Percentiles rank a stretch among this genome's conserved stretches.
Evolutionary conservation across 2,797 vertebrate species (phyloP).

Genomic region (Bovichtus diacanthus): DNA sequence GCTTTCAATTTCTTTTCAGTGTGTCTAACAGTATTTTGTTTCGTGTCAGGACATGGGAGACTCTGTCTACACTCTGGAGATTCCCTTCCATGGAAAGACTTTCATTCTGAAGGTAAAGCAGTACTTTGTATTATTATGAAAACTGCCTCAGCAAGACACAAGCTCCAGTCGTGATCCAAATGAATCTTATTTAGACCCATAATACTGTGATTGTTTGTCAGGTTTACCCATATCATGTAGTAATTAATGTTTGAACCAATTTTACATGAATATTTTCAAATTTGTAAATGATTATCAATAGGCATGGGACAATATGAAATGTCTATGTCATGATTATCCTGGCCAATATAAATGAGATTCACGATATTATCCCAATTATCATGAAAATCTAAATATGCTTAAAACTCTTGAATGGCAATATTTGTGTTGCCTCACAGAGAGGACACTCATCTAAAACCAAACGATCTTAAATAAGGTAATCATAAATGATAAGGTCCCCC

Average conservation of each 20-base stretch:
- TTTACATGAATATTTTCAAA: neutral
- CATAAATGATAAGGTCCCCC: too few relatives aligned
- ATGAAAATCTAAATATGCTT: too few relatives aligned
- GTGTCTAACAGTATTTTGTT: neutral
- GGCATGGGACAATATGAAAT: too few relatives aligned
- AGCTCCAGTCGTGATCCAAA: neutral
- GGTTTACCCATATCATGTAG: neutral
- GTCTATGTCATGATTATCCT: too few relatives aligned
- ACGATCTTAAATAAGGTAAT: too few relatives aligned
- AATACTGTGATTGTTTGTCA: neutral
- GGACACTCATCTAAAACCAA: too few relatives aligned
- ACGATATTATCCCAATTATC: too few relatives aligned
- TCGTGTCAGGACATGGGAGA: conserved; percentile 90
- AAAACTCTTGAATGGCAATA: too few relatives aligned
- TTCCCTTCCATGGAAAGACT: conserved; percentile 94
- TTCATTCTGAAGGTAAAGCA: conserved; percentile 95
- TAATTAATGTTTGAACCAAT: neutral
- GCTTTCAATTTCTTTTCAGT: too few relatives aligned
- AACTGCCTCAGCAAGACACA: too few relatives aligned
- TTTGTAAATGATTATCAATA: neutral
- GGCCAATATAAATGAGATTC: too few relatives aligned
- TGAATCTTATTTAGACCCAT: neutral
- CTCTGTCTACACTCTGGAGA: conserved; percentile 93
- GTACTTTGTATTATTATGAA: neutral
- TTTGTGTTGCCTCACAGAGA: too few relatives aligned